A percentile compares a stretch with the other conserved stretches of the same genome.
These are phyloP conservation scores for Stegodyphus mimosarum DNA, from an alignment of 1,140 invertebrate species.

Conservation along the genomic window DNA sequence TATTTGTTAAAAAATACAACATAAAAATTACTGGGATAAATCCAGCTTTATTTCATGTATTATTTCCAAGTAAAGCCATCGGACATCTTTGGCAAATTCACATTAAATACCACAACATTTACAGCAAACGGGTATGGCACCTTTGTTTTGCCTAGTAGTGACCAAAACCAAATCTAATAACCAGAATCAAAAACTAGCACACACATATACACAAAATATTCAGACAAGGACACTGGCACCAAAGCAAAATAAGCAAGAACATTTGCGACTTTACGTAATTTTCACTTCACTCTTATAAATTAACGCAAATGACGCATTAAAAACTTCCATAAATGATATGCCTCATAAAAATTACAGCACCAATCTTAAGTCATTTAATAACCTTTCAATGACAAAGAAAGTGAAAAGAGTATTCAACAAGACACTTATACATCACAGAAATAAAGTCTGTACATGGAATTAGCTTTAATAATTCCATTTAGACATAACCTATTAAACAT, in stretches of 20 bases:
- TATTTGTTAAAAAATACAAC: too few relatives aligned
- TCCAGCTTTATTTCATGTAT: too few relatives aligned
- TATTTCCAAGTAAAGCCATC: too few relatives aligned
- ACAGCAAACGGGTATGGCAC: conserved; percentile 14
- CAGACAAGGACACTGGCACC: not conserved
- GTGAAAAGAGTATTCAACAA: too few relatives aligned
- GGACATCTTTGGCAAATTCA: too few relatives aligned
- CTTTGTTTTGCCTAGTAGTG: not conserved
- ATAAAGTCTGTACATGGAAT: too few relatives aligned
- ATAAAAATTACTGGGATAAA: too few relatives aligned
- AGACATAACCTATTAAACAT: too few relatives aligned
- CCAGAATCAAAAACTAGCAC: not conserved
- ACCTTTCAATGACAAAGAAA: not conserved
- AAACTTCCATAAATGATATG: not conserved
- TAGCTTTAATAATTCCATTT: too few relatives aligned
- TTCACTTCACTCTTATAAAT: too few relatives aligned
- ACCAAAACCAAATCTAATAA: conserved; percentile 14
- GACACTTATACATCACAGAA: too few relatives aligned
- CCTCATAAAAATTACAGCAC: not conserved
- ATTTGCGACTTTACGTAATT: too few relatives aligned
- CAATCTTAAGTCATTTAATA: not conserved
- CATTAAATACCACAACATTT: not conserved
- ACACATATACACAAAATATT: not conserved
- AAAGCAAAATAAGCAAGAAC: not conserved
- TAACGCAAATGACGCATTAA: not conserved